Evolutionary conservation across 2,797 vertebrate genomes (phyloP), one percentile per base, ranked within the genome.

Genomic region (Orestias chungarensis): DNA sequence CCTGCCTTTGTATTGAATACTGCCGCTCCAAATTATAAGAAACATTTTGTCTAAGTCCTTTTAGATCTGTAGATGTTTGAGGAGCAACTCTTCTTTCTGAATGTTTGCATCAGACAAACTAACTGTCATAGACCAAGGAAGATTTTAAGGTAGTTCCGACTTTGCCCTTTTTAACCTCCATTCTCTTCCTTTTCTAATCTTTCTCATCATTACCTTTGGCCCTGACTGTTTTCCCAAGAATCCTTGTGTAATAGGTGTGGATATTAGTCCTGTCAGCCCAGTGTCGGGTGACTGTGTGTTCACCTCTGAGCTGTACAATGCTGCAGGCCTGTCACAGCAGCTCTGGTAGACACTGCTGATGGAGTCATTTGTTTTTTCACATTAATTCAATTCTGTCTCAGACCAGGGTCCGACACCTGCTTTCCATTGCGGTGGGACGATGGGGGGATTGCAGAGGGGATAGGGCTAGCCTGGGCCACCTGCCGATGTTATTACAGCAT

Each of bases 351-450:
- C 88, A 29, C 76, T 88, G 89, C 86, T 86, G 92, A 94, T 94
- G 94, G 90, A 93, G 93, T 95, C 93, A 95, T 94, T 89, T 95
- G 92, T 94, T 94, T 93, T 95, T 87, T 82, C 91, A 92, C 92
- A 92, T 92, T 94, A 94, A 95, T 93, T 94, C 87, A 94, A 93
- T 94, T 94, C 88, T 93, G 92, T 92, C 92, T 90, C 88, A 88
- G 90, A 93, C 91, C 87, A 87, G 88, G 86, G 88, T 83, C 74
- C 70, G 86, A 93, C 93, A 94, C 94, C 92, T 94, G 93, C 93
- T 94, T 94, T 94, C 92, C 91, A 94, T 94, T 93, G 90, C 90
- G 75, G 88, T 87, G 80, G 79, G 82, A 84, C 68, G 33, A 64
- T 70, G 73, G 69, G 78, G 64, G 72, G 71, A 64, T 52, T 54